Base-by-base conservation (phyloP, 2,797 vertebrate species). In the Sebastiscus tertius region DNA sequence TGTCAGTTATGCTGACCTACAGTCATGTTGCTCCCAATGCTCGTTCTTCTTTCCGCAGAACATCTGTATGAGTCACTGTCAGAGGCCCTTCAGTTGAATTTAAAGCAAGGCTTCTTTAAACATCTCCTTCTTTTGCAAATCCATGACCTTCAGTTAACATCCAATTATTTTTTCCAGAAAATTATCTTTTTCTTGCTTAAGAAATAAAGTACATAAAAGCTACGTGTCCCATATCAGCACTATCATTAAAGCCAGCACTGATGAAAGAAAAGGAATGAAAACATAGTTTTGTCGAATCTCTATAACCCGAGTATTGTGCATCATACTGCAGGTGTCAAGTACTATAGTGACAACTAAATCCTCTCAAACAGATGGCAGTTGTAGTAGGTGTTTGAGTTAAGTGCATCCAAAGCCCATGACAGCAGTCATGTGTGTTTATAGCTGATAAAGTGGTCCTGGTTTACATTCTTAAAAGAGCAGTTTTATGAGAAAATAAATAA, bases 41-140 rank as follows among this genome's bases (percentile, higher is more conserved):
- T 20, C 83, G 72, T 81, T 81, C 26, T 36, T 79, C 84, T 90
- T 16, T 83, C 64, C 3, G 9, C 82, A 96, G 94, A 95, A 33
- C 92, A 95, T 3, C 63, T 87, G n/a, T 95, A 95, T 34, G 90
- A 95, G 61, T 93, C 83, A 96, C 94, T 77, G 87, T 96, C 70
- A 63, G 83, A 95, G 75, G 93, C 90, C 67, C 31, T 77, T 81
- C 8, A 20, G 18, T 27, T 79, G 14, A 79, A 82, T 65, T 27
- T 66, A 84, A 80, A 74, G 6, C 29, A 66, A 22, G 11, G 27
- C 31, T 29, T 55, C 62, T 82, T 88, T 79, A 54, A 80, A 46
- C 4, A 29, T 8, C 4, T 26, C 42, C 42, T 78, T 61, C 24
- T 68, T 68, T 39, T n/a, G 5, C 20, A 49, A 86, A 65, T 29